Evolutionary conservation across 2,888 invertebrate genomes (phyloP), one percentile per base, ranked within the genome.

Genomic region (Psylliodes chrysocephalus): DNA sequence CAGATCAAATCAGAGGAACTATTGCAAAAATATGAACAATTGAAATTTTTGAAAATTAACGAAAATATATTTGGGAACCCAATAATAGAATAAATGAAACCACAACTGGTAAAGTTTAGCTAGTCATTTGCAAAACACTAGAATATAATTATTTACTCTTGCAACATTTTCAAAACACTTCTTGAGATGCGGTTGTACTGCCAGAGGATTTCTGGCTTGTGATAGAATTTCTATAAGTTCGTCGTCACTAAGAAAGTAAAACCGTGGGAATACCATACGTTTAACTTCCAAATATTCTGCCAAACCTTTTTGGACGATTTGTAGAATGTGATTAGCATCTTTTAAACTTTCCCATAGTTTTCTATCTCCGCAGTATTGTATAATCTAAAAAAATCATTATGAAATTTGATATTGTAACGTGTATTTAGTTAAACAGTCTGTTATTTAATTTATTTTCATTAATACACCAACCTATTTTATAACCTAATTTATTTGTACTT

Each of bases 161-260:
- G 89, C 88, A 73, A 93, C 90, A 75, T 90, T 91, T 79, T 93
- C 93, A 80, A 93, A 93, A 81, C 93, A 93, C 80, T 93, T 93
- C 69, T 90, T 86, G n/a, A 93, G 83, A 82, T 93, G 92, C 0
- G 92, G 92, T 79, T 93, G 92, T 1, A 94, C 91, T 0, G 91
- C 89, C 42, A 86, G 82, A 0, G 93, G 92, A 76, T 93, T 91
- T 62, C 90, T 87, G 0, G 92, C 89, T 82, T 93, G 91, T 0
- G 93, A 91, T 51, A 94, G 82, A 49, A 94, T 92, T 81, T 93
- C 92, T 69, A 94, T 82, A 28, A 94, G 83, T 76, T 94, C 93
- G 74, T 93, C 92, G 75, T 94, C 93, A 71, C 93, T 92, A 67
- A 94, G 87, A 83, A 94, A 93, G 84, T 90, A 93, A 81, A 93